Base-by-base conservation (phyloP, 2,113 vertebrate species). In the Channa maculata region DNA sequence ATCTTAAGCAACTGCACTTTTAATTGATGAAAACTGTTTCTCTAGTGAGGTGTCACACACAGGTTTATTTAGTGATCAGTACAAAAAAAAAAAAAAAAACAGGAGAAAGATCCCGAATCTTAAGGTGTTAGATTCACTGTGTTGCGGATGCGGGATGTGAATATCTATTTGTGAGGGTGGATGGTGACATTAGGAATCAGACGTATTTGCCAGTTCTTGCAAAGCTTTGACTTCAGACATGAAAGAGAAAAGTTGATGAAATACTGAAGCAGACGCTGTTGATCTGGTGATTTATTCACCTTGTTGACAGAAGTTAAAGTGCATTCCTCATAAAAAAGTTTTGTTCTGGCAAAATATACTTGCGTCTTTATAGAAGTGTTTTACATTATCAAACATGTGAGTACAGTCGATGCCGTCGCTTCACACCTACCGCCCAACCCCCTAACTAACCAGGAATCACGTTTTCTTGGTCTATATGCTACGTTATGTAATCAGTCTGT, bases 141-240 rank as follows among this genome's bases (percentile, higher is more conserved):
- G 24, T 13, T 64, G 59, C 78, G 71, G 48, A 79, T 75, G 60
- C 77, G 71, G 83, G 43, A 73, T 58, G 61, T 71, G 70, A 85
- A 61, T 54, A 44, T 61, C 53, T 77, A 71, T 82, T 84, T 78
- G 83, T 45, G 67, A 67, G 71, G 75, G 84, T 38, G 64, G 80
- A 82, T 49, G 45, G 79, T 59, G 71, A 70, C 85, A 82, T 82
- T 65, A 75, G 57, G 65, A 77, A 67, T 88, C 85, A 86, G 73
- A 89, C 88, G 13, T 51, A 72, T 24, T 85, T 91, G 77, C 88
- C 89, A 82, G 89, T 84, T 77, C 65, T 58, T 51, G 67, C 68
- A 75, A 81, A 64, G 85, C 85, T 90, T 91, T 92, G 88, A 92
- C 85, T 88, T 79, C 60, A 78, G 49, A 83, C 84, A 88, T 89